phyloP scores from a whole-genome alignment of 2,113 vertebrate genomes.

The Mormyrus iriodes region DNA sequence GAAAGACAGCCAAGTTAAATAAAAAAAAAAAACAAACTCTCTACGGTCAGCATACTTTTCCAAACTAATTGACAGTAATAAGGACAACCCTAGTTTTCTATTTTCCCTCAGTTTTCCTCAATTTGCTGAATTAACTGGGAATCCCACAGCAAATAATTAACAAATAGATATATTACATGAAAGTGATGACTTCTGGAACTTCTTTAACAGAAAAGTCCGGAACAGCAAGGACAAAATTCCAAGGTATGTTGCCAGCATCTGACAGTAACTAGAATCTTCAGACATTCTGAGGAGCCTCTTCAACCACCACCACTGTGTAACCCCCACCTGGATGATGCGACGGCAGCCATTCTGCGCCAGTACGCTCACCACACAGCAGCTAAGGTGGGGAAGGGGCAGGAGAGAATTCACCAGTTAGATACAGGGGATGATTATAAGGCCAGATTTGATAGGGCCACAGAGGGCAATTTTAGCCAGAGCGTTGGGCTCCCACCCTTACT shows the following conservation, averaged over 20 bases:
- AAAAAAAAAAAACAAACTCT: not conserved
- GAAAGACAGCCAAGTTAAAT: not conserved
- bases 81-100: not conserved
- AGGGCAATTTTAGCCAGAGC: no score
- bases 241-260: not conserved
- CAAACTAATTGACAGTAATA: not conserved
- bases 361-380: no score
- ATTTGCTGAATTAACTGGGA: not conserved
- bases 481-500: no score
- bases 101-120: not conserved
- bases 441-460: no score
- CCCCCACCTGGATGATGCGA: no score
- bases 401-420: no score
- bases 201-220: not conserved
- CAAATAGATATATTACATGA: not conserved
- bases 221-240: not conserved
- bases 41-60: not conserved
- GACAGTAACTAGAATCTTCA: not conserved
- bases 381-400: no score
- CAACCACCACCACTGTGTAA: no score
- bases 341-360: no score
- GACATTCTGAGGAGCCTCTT: no score
- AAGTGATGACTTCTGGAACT: not conserved
- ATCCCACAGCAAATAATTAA: not conserved
- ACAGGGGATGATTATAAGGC: no score